phyloP scores from a whole-genome alignment of 2,888 invertebrate genomes.

The Latrodectus elegans region DNA sequence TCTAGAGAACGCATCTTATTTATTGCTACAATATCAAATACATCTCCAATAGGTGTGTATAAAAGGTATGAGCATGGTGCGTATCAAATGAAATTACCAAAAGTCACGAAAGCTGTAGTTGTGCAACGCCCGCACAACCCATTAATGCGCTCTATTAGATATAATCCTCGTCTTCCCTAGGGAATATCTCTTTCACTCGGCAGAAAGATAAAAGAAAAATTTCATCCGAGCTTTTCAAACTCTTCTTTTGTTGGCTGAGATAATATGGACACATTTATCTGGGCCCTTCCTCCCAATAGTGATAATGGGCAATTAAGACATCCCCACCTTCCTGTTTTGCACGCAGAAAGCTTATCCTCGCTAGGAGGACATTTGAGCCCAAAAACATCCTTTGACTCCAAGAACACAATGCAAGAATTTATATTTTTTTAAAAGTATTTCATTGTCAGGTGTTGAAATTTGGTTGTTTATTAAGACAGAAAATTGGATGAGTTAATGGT shows the following conservation, averaged over 20 bases:
- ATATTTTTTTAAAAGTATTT: background rate
- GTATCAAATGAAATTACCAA: no score
- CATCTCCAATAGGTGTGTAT: no score
- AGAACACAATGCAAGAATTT: no score
- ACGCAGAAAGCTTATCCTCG: no score
- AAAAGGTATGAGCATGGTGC: no score
- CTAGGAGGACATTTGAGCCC: no score
- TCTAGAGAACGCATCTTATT: no score
- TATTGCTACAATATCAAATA: no score
- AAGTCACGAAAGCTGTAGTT: no score
- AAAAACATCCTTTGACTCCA: no score
- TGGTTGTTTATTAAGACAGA: slow-evolving; percentile 22
- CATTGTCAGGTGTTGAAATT: slow-evolving; percentile 24
- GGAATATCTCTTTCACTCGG: background rate
- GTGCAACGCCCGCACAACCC: background rate
- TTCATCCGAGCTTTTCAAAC: slow-evolving; percentile 42
- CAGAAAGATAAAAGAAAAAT: slow-evolving; percentile 19
- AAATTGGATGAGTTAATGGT: no score
- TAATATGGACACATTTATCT: slow-evolving; percentile 55
- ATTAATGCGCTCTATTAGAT: slow-evolving; percentile 43
- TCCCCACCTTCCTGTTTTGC: slow-evolving; percentile 16
- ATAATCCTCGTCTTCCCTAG: slow-evolving; percentile 11
- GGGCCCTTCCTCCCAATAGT: slow-evolving; percentile 21
- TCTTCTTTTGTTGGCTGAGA: slow-evolving; percentile 45
- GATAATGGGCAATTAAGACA: slow-evolving; percentile 53